A percentile compares a stretch with the other conserved stretches of the same genome.
Conservation (phyloP, 2,797 vertebrate genomes). For the Pangasius krempfi region DNA sequence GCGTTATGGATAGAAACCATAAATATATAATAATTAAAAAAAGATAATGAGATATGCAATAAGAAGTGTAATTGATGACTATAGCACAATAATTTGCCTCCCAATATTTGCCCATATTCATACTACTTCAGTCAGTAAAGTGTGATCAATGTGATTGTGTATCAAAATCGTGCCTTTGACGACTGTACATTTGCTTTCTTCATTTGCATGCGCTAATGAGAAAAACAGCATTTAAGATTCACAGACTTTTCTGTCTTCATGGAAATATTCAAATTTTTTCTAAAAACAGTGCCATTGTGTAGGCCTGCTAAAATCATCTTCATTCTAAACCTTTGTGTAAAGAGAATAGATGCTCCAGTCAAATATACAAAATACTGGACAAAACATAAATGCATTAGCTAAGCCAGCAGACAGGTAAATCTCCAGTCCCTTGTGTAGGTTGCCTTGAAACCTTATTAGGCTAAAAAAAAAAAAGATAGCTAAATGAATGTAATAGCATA, state of each 20-base stretch:
- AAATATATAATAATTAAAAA: conserved; percentile 19
- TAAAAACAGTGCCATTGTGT: not conserved
- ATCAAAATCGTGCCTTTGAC: not conserved
- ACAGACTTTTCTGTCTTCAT: not conserved
- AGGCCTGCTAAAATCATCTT: not conserved
- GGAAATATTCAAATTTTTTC: not conserved
- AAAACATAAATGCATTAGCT: not conserved
- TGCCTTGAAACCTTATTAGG: not conserved
- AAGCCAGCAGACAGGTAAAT: not conserved
- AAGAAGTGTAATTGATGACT: not conserved
- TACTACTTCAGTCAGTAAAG: not conserved
- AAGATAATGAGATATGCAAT: conserved; percentile 4
- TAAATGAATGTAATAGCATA: not conserved
- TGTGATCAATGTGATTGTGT: not conserved
- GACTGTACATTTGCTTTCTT: not conserved
- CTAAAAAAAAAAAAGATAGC: too few relatives aligned
- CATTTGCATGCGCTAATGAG: not conserved
- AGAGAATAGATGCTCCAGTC: not conserved
- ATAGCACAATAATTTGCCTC: not conserved
- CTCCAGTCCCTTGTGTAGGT: not conserved
- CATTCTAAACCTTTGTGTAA: not conserved
- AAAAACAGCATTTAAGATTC: not conserved
- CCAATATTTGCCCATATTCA: not conserved
- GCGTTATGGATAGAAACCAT: conserved; percentile 4
- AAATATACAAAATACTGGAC: not conserved